These are phyloP conservation scores for Ptycholaimellus sp. DNA, from an alignment of 2,888 invertebrate genomes.

Conservation along the genomic window DNA sequence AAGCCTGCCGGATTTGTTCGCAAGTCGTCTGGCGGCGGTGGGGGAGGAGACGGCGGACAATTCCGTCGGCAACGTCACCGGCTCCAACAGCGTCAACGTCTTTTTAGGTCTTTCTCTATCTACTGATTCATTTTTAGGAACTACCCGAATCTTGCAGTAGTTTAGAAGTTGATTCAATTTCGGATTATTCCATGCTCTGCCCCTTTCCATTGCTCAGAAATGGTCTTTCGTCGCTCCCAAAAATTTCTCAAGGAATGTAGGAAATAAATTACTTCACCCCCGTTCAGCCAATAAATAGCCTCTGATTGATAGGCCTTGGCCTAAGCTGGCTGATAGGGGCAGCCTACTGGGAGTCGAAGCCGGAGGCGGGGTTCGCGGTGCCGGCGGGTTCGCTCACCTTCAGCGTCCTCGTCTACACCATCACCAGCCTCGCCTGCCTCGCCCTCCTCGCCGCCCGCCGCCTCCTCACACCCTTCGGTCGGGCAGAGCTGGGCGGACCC, in stretches of 20 bases:
- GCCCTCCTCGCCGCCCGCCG: constrained; percentile 30
- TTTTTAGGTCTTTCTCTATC: constrained; percentile 37
- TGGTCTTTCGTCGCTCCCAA: too few species aligned
- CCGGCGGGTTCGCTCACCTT: constrained; percentile 28
- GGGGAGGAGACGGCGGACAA: constrained; percentile 37
- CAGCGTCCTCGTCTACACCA: constrained; percentile 34
- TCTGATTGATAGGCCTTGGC: constrained; percentile 38
- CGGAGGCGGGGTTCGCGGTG: constrained; percentile 27
- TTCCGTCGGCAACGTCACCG: constrained; percentile 38
- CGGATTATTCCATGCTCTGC: too few species aligned
- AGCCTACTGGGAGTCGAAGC: constrained; percentile 28
- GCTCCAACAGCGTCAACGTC: constrained; percentile 39
- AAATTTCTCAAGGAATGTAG: too few species aligned
- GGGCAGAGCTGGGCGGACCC: constrained; percentile 35
- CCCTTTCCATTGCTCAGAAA: too few species aligned
- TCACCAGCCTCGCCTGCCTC: constrained; percentile 30
- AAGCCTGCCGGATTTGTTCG: constrained; percentile 37
- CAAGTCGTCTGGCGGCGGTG: constrained; percentile 31
- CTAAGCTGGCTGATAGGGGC: constrained; percentile 37
- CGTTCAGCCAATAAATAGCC: too few species aligned
- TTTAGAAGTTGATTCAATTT: too few species aligned
- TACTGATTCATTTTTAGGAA: constrained; percentile 33
- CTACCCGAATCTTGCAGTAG: too few species aligned
- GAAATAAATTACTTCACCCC: too few species aligned
- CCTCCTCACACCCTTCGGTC: constrained; percentile 29